Percentiles rank a stretch among this genome's conserved stretches.
These are phyloP conservation scores for Taphrorychus bicolor DNA, from an alignment of 2,888 invertebrate species.

Conservation along the genomic window DNA sequence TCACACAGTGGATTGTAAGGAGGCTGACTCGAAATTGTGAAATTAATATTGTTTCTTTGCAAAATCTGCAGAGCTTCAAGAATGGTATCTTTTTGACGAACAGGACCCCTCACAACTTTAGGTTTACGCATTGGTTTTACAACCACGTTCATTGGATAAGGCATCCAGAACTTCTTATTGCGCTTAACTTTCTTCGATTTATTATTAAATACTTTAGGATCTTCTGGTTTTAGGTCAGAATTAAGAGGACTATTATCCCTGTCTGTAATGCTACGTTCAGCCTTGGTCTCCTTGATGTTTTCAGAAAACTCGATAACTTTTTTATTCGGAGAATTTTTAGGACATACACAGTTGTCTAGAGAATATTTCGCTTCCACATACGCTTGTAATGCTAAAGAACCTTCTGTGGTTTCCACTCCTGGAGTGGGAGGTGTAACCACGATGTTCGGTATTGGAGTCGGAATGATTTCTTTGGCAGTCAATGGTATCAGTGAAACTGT, in stretches of 20 bases:
- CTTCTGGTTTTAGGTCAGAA: background rate
- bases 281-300: background rate
- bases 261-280: background rate
- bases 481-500: background rate
- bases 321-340: background rate
- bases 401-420: background rate
- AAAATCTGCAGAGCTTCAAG: constrained; percentile 44
- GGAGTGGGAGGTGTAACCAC: constrained; percentile 31
- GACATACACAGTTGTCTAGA: background rate
- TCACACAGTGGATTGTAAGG: background rate
- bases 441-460: constrained; percentile 26
- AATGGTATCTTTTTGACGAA: constrained; percentile 31
- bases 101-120: background rate
- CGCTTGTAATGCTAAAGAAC: background rate
- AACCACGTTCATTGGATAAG: constrained; percentile 5
- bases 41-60: constrained; percentile 47
- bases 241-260: background rate
- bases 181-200: background rate
- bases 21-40: constrained; percentile 46
- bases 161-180: constrained; percentile 23
- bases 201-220: background rate
- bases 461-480: background rate
- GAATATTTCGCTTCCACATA: background rate
- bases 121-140: constrained; percentile 20
- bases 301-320: background rate